These are phyloP conservation scores for Osmerus mordax DNA, from an alignment of 2,113 vertebrate genomes.

Conservation along the genomic window DNA sequence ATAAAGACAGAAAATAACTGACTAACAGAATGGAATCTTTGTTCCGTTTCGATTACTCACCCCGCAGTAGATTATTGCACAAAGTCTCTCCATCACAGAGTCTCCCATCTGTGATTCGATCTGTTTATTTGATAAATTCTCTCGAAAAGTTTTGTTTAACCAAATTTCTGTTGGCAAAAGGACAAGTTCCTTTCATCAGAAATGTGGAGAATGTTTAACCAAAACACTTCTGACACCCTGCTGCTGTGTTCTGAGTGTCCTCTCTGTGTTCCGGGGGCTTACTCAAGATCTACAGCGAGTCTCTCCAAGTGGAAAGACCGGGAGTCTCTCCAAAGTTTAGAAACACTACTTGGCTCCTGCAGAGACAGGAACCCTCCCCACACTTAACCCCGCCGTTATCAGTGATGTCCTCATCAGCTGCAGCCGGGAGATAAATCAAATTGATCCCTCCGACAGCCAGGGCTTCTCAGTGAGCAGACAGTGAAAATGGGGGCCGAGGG, in stretches of 20 bases:
- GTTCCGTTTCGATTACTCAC: no score
- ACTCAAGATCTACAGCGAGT: slow-evolving; percentile 55
- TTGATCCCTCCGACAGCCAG: slow-evolving; percentile 27
- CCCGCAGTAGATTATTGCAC: no score
- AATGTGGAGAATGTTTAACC: slow-evolving; percentile 70
- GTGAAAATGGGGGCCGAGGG: slow-evolving; percentile 33
- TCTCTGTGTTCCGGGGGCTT: slow-evolving; percentile 16
- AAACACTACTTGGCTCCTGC: slow-evolving; percentile 33
- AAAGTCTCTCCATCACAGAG: neutral
- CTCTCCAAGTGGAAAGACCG: slow-evolving; percentile 40
- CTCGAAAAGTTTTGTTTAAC: slow-evolving; percentile 67
- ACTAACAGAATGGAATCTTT: no score
- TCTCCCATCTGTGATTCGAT: slow-evolving; percentile 8
- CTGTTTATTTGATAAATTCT: slow-evolving; percentile 70
- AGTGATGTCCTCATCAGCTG: slow-evolving; percentile 54
- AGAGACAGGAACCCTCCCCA: slow-evolving; percentile 49
- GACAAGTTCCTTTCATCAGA: slow-evolving; percentile 65
- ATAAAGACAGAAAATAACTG: no score
- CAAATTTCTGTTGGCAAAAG: slow-evolving; percentile 59
- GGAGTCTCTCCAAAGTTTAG: slow-evolving; percentile 43
- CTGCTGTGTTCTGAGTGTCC: slow-evolving; percentile 63
- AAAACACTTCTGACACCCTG: slow-evolving; percentile 74
- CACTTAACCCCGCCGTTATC: slow-evolving; percentile 56
- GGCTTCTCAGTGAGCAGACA: slow-evolving; percentile 40
- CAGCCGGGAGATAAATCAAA: slow-evolving; percentile 50